A percentile compares a stretch with the other conserved stretches of the same genome.
phyloP scores from a whole-genome alignment of 2,797 vertebrate genomes.

The Urophycis tenuis region DNA sequence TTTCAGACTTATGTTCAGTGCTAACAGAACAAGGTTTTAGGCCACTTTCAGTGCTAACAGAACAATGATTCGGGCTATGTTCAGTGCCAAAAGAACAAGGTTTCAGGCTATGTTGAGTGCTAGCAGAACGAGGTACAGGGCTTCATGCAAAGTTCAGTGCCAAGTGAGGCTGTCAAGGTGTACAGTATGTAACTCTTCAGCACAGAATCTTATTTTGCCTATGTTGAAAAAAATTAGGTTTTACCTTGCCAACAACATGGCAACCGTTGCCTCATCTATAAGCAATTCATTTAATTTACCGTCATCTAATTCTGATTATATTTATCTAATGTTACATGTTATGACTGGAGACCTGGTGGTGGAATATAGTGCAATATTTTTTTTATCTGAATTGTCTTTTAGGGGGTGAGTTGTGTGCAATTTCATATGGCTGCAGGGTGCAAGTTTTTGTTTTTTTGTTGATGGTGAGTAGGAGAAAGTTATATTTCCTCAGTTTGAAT shows the following conservation, averaged over 20 bases:
- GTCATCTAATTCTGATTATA: slow-evolving; percentile 11
- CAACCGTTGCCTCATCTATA: slow-evolving; percentile 15
- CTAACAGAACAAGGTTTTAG: neutral
- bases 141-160: neutral
- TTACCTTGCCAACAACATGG: slow-evolving; percentile 8
- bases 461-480: neutral
- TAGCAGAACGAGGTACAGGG: neutral
- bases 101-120: neutral
- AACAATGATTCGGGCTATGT: neutral
- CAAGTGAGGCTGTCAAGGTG: neutral
- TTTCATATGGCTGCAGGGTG: slow-evolving; percentile 41
- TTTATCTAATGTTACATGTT: slow-evolving; percentile 21
- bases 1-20: neutral
- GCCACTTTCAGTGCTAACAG: neutral
- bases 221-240: slow-evolving; percentile 1
- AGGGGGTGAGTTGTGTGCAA: neutral
- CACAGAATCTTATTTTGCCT: neutral
- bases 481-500: neutral
- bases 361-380: slow-evolving; percentile 19
- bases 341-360: slow-evolving; percentile 11
- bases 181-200: neutral
- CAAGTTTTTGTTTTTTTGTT: slow-evolving; percentile 27
- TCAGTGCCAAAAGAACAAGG: neutral
- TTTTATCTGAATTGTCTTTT: slow-evolving; percentile 21
- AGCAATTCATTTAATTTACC: slow-evolving; percentile 9